Base-by-base conservation (phyloP, 2,113 vertebrate species). In the Trichomycterus rosablanca region DNA sequence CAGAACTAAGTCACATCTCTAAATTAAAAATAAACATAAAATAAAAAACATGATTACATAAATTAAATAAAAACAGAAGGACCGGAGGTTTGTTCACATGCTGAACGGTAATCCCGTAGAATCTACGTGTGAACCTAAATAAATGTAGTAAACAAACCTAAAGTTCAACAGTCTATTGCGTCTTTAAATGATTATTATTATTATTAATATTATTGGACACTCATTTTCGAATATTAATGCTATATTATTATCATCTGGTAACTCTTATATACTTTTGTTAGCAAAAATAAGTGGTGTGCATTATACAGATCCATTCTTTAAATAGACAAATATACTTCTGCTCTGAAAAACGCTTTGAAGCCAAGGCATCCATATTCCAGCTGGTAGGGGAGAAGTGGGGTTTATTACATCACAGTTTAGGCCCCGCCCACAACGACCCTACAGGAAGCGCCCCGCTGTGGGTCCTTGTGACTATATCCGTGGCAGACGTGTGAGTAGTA, bases 271-370 rank as follows among this genome's bases (percentile, higher is more conserved):
- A 74, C 71, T 66, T 32, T 71, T 74, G 78, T 80, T 82, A 78
- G 73, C 73, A 81, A 82, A 79, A 82, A 81, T 76, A 84, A 81
- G 67, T 70, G 78, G 77, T 83, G 79, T 74, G 84, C 85, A 83
- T 81, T 69, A 89, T 56, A 72, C 59, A 63, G 58, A 49, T 74
- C 54, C 76, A 77, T 86, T 83, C 46, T 79, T 82, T 78, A 83
- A 83, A 87, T 92, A 89, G 89, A 84, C 84, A 92, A 89, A 89
- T 89, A 89, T 82, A 80, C 52, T 76, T 82, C 80, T 78, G 79
- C 65, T 86, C 84, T 77, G 62, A 79, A 90, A 91, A 91, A 92
- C 81, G 51, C 43, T 87, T 87, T 71, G 51, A 63, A 57, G 58
- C 63, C 59, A 79, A 78, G 75, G 67, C 70, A 73, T 77, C 70